These are phyloP conservation scores for Listronotus oregonensis DNA, from an alignment of 1,140 invertebrate species.

Conservation along the genomic window DNA sequence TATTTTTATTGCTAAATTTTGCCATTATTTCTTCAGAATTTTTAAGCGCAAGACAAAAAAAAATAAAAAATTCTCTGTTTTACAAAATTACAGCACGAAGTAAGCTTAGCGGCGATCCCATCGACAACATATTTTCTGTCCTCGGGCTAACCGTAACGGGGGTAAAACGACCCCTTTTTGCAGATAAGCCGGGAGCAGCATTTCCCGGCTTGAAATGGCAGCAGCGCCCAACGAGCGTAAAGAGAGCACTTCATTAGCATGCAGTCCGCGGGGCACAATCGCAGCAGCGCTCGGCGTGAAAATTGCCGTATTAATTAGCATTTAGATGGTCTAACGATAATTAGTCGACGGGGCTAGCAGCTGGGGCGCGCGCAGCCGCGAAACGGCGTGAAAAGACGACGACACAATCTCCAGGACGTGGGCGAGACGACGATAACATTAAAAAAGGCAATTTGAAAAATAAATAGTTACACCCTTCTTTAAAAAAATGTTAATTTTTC, in stretches of 20 bases:
- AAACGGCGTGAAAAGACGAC: constrained; percentile 30
- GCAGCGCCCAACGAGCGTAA: constrained; percentile 29
- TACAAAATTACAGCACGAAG: neutral
- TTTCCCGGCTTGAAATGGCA: constrained; percentile 22
- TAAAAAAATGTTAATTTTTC: no score
- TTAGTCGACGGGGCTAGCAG: constrained; percentile 55
- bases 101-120: constrained; percentile 14
- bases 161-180: constrained; percentile 24
- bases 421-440: constrained; percentile 1
- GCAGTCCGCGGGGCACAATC: constrained; percentile 51
- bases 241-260: constrained; percentile 56
- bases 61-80: neutral
- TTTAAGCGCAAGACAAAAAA: no score
- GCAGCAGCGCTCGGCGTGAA: constrained; percentile 55
- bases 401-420: constrained; percentile 25
- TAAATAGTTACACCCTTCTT: no score
- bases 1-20: no score
- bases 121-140: constrained; percentile 34
- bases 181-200: constrained; percentile 23
- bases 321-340: constrained; percentile 63
- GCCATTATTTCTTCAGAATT: no score
- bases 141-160: constrained; percentile 30
- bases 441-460: neutral
- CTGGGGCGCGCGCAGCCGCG: constrained; percentile 43
- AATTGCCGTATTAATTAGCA: constrained; percentile 63